Percentiles rank a stretch among this genome's conserved stretches.
Evolutionary conservation across 2,888 invertebrate genomes (phyloP).

Genomic region (Drosophila rubida): DNA sequence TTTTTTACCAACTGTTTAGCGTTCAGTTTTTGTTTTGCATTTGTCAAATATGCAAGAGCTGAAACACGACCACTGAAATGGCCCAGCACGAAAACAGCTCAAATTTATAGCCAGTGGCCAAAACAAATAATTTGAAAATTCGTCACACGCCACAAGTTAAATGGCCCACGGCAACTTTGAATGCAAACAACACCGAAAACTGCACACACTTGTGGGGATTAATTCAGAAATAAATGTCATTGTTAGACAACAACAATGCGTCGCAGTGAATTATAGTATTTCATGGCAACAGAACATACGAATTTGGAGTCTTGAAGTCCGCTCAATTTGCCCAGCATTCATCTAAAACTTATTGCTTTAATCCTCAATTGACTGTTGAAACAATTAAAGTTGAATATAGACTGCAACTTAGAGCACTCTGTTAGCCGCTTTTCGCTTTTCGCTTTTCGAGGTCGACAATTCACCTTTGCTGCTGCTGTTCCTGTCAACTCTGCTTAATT

Average conservation of each 20-base stretch:
- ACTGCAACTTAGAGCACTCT: constrained; percentile 24
- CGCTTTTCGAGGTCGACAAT: constrained; percentile 23
- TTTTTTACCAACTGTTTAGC: constrained; percentile 9
- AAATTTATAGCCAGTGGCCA: constrained; percentile 67
- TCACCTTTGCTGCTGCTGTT: constrained; percentile 22
- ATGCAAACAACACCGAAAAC: constrained; percentile 2
- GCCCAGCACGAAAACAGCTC: constrained; percentile 65
- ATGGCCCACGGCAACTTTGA: constrained; percentile 18
- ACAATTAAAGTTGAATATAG: neutral
- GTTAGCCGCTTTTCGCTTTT: constrained; percentile 23
- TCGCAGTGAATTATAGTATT: neutral
- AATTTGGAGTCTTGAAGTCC: no score
- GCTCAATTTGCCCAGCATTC: no score
- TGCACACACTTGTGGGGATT: neutral
- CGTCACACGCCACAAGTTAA: constrained; percentile 72
- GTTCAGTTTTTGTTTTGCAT: constrained; percentile 15
- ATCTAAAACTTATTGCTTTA: no score
- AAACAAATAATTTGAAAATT: constrained; percentile 81
- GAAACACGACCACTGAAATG: constrained; percentile 37
- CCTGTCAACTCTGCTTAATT: constrained; percentile 66
- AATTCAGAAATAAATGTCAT: neutral
- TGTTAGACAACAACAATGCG: no score
- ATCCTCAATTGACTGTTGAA: neutral
- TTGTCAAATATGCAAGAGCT: constrained; percentile 71
- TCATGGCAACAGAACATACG: no score